Conservation (phyloP, 2,888 invertebrate genomes). For the Spatulosminthurus flaviceps region DNA sequence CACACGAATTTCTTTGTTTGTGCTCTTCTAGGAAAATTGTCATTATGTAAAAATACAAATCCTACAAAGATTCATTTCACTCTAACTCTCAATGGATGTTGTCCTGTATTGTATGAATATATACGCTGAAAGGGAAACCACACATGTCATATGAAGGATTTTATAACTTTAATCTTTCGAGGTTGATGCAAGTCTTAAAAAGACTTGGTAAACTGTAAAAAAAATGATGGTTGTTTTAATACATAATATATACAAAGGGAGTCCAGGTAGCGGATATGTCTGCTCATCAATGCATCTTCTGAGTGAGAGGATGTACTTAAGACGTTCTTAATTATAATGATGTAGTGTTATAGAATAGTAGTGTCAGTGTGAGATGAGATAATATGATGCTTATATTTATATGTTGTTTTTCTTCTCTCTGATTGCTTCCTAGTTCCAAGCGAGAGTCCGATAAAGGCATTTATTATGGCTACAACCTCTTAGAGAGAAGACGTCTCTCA, state of each 20-base stretch:
- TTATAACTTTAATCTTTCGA: not conserved
- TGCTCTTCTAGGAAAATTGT: not conserved
- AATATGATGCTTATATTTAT: not conserved
- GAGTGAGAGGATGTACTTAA: not conserved
- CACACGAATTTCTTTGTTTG: not conserved
- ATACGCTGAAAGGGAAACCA: not conserved
- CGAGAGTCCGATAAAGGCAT: too few relatives aligned
- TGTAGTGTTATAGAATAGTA: too few relatives aligned
- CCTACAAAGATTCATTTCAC: not conserved
- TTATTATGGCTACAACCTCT: too few relatives aligned
- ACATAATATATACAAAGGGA: not conserved
- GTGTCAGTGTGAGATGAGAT: not conserved
- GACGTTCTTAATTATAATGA: not conserved
- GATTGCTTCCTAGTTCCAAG: conserved; percentile 14
- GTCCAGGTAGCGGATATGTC: not conserved
- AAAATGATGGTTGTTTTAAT: not conserved
- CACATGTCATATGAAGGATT: not conserved
- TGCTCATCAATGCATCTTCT: not conserved
- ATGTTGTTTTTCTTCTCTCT: not conserved
- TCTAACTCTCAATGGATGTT: not conserved
- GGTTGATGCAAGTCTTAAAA: not conserved
- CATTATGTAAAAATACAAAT: not conserved
- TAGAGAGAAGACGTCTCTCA: not conserved
- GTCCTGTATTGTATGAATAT: too few relatives aligned
- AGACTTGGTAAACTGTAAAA: not conserved